Evolutionary conservation across 1,140 invertebrate species (phyloP), one percentile per base, ranked within the genome.

Genomic region (Drosophila pachea): DNA sequence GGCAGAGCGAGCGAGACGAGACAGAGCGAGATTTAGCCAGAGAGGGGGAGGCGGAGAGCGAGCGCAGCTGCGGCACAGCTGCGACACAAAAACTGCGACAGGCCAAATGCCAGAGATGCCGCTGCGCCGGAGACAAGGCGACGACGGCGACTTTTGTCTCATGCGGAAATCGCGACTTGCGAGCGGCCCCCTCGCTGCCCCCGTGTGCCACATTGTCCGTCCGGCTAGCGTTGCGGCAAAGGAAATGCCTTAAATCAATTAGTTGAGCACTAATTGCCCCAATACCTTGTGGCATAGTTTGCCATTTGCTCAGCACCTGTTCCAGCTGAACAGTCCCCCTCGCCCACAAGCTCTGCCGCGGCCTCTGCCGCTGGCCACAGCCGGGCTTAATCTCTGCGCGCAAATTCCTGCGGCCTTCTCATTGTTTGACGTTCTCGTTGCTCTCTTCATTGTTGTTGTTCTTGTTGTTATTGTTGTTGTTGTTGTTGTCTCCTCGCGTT

Each of bases 181-280:
- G 22, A 3, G 22, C 22, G 1, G 22, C 22, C 22, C 22, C 22
- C 22, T 22, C 22, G 22, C 1, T n/a, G 40, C 40, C 43, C 48
- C 55, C 71, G 14, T 43, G 40, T 47, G 12, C 36, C 43, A 61
- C 58, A 40, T 49, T 61, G 62, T 47, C 50, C 68, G 40, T 6
- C 0, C 52, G 52, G 36, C 50, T 64, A 68, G 49, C 43, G 40
- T 35, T 58, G 48, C 45, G 60, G 53, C 55, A 83, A 75, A 87
- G 86, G 84, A 87, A 87, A 87, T 87, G 84, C 84, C 84, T 87
- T 87, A 87, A 87, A 87, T 87, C 84, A 87, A 87, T 87, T 87
- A 87, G 84, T 82, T 77, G 79, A 75, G 77, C 86, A 87, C 84
- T 87, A 87, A 87, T 87, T 87, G 84, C 86, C 81, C 75, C 86